A percentile compares a stretch with the other conserved stretches of the same genome.
Conservation (phyloP, 2,797 vertebrate species). For the Diceros bicornis region DNA sequence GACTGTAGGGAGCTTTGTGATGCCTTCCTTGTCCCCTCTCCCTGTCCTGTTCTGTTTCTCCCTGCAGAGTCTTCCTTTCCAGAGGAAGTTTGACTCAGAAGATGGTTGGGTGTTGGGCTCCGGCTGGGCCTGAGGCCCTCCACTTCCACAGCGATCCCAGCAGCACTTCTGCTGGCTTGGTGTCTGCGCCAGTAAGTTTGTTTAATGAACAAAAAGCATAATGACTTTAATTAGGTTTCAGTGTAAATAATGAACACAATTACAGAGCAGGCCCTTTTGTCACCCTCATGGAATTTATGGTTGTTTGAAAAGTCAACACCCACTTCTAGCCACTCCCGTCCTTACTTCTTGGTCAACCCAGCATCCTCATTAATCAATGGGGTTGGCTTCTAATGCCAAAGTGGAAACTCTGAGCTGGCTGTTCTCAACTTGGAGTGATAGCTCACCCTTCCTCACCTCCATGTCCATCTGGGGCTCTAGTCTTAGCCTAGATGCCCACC, state of each 20-base stretch:
- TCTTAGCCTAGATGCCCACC: not conserved
- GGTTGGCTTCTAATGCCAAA: not conserved
- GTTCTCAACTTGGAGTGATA: not conserved
- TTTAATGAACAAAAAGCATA: constrained; percentile 84
- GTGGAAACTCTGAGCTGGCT: constrained; percentile 68
- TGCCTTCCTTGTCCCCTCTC: not conserved
- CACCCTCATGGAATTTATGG: constrained; percentile 78
- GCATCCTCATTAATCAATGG: constrained; percentile 72
- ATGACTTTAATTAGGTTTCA: constrained; percentile 88
- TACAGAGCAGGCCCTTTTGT: constrained; percentile 69
- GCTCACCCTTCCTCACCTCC: not conserved
- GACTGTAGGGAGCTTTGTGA: too few relatives aligned
- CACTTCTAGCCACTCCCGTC: constrained; percentile 44
- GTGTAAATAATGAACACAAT: constrained; percentile 85
- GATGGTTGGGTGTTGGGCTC: not conserved
- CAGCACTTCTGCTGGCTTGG: not conserved
- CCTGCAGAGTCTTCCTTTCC: not conserved
- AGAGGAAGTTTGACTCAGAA: not conserved
- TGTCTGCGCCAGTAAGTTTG: constrained; percentile 74
- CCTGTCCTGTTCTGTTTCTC: not conserved
- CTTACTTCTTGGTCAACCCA: constrained; percentile 46
- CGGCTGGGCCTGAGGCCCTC: not conserved
- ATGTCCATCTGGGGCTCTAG: not conserved
- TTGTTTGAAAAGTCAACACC: constrained; percentile 78
- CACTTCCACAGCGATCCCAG: not conserved